These are phyloP conservation scores for Microchrysa polita DNA, from an alignment of 2,888 invertebrate genomes.

Conservation along the genomic window DNA sequence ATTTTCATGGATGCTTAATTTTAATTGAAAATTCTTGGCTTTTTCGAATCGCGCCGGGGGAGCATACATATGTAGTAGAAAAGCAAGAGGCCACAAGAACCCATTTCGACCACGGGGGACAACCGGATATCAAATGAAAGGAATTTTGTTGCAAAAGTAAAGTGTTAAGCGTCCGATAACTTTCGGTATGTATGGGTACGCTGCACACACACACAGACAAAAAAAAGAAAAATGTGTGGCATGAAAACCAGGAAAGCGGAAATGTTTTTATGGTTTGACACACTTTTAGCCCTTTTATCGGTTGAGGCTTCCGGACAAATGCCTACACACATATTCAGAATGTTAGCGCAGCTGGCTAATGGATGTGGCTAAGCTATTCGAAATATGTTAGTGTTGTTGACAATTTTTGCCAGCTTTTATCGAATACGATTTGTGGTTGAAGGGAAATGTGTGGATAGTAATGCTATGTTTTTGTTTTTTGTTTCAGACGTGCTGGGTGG, in stretches of 20 bases:
- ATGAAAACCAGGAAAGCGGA: neutral
- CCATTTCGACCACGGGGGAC: neutral
- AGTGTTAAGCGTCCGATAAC: neutral
- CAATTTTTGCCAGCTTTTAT: neutral
- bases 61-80: neutral
- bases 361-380: no score
- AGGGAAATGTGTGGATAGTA: neutral
- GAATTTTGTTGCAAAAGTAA: neutral
- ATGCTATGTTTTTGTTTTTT: no score
- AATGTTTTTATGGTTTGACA: slow-evolving; percentile 35
- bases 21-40: slow-evolving; percentile 42
- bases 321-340: no score
- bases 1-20: slow-evolving; percentile 43
- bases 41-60: slow-evolving; percentile 34
- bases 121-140: neutral
- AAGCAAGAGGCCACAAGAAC: neutral
- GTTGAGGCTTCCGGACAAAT: neutral
- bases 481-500: no score
- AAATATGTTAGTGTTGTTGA: no score
- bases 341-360: no score
- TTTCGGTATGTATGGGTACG: slow-evolving; percentile 3
- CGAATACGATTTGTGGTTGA: neutral
- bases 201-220: no score
- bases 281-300: slow-evolving; percentile 14
- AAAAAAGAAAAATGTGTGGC: no score